phyloP scores from a whole-genome alignment of 2,113 vertebrate genomes.

The Mustela nigripes region DNA sequence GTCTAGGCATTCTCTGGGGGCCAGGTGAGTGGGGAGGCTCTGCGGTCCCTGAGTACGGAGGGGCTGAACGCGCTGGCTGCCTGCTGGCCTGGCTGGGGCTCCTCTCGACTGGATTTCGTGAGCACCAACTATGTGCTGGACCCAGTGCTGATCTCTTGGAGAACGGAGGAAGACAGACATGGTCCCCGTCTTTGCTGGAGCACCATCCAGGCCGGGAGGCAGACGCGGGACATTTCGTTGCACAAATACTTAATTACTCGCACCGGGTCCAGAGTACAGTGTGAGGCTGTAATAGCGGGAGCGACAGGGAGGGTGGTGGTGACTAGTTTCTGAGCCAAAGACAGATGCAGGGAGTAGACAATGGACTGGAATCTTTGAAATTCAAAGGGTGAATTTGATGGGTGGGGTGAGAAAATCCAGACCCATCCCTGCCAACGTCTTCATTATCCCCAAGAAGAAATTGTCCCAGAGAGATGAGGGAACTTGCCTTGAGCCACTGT shows the following conservation, averaged over 20 bases:
- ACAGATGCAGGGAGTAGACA: not conserved
- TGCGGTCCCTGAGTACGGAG: fast-evolving
- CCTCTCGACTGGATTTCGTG: not conserved
- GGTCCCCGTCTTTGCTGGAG: not conserved
- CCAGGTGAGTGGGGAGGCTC: slow-evolving; percentile 46
- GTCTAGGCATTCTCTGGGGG: not conserved
- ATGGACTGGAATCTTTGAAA: not conserved
- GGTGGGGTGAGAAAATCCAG: not conserved
- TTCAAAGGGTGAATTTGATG: not conserved
- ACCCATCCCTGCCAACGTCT: not conserved
- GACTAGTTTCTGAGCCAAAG: not conserved
- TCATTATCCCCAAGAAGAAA: not conserved
- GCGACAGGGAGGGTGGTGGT: not conserved
- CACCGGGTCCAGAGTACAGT: too few species aligned
- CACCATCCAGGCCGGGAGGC: not conserved
- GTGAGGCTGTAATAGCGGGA: too few species aligned
- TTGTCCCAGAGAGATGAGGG: not conserved
- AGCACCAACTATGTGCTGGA: not conserved
- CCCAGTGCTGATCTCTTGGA: not conserved
- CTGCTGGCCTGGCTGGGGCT: not conserved
- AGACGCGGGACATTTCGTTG: not conserved
- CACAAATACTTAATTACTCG: not conserved
- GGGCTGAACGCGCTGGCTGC: too few species aligned
- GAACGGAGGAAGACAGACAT: not conserved
- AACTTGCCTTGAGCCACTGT: not conserved